Base-by-base conservation (phyloP, 1,140 invertebrate genomes). In the Solen grandis region DNA sequence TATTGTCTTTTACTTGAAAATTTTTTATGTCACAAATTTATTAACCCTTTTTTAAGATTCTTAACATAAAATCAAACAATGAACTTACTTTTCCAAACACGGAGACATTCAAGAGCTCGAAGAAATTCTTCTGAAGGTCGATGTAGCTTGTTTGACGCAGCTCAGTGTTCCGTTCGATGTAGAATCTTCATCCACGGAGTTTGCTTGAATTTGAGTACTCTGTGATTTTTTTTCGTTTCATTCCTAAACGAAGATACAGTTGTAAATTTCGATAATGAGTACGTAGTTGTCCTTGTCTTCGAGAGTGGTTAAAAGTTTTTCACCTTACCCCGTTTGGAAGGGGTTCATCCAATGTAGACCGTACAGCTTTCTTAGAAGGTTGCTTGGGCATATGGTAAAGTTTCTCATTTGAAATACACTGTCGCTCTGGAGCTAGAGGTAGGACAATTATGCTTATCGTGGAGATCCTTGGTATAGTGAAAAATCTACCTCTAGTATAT, bases 391-490 rank as follows among this genome's bases (percentile, higher is more conserved):
- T 81, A 2, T 25, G 22, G 27, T 77, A 84, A 16, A 81, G 31
- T 22, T 31, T 14, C 16, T 70, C 74, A 41, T 77, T 55, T 22
- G 19, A 5, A 4, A 82, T 54, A n/a, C 16, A 35, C 10, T 41
- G 25, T 46, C 62, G 54, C 84, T 93, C 90, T 14, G 92, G 85
- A 76, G 91, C 92, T 14, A 94, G 92, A 31, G 93, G 93, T 41
- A 93, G n/a, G 92, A 82, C 93, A 91, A 77, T 89, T 92, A 87
- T 94, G 93, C 1, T 22, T 8, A 52, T 94, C 89, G 88, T 94
- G 94, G 14, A 94, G 52, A 25, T 91, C 3, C 65, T 84, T 5
- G 2, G 89, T 88, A 80, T 92, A 92, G 3, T 84, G 52, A 16
- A 93, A n/a, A 38, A 77, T 90, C 82, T 5, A 90, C 83, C 57